A percentile compares a stretch with the other conserved stretches of the same genome.
These are phyloP conservation scores for Patella pellucida DNA, from an alignment of 2,888 invertebrate genomes.

Conservation along the genomic window DNA sequence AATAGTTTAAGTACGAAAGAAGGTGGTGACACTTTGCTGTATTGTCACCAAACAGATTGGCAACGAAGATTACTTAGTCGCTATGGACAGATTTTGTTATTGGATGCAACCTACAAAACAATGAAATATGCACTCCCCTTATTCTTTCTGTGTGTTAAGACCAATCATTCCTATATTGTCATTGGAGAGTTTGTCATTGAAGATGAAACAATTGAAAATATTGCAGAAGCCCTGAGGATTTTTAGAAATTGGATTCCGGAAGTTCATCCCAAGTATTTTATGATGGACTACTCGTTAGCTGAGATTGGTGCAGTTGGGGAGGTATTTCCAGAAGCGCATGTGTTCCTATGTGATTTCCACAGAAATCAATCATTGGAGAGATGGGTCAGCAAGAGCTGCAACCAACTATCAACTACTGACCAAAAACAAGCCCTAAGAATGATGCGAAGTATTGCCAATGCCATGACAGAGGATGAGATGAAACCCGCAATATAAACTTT, in stretches of 20 bases:
- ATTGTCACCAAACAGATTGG: neutral
- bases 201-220: neutral
- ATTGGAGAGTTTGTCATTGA: neutral
- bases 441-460: neutral
- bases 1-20: too few species aligned
- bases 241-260: neutral
- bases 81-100: neutral
- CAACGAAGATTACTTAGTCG: neutral
- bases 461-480: neutral
- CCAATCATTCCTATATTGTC: neutral
- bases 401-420: neutral
- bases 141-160: constrained; percentile 1
- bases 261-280: neutral
- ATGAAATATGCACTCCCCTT: neutral
- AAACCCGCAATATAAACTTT: neutral
- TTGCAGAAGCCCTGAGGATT: neutral
- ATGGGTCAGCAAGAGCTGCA: neutral
- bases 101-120: neutral
- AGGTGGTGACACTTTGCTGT: too few species aligned
- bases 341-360: neutral
- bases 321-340: neutral
- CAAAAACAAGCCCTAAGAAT: neutral
- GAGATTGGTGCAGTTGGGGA: neutral
- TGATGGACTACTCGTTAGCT: neutral
- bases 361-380: neutral